These are phyloP conservation scores for Ptilorrhoa leucosticta DNA, from an alignment of 2,113 vertebrate genomes.

Conservation along the genomic window DNA sequence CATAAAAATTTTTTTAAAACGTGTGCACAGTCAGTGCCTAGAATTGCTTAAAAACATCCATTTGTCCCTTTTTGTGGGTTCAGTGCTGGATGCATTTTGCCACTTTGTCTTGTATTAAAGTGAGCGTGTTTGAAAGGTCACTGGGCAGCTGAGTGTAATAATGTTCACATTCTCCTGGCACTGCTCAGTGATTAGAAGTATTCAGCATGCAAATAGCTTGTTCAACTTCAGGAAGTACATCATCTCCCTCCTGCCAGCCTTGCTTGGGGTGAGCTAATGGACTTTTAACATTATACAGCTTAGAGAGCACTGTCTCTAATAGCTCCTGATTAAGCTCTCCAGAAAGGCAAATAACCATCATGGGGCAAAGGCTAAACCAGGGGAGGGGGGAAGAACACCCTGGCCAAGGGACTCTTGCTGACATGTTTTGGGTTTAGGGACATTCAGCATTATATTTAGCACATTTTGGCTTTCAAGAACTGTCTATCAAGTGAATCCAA, in stretches of 20 bases:
- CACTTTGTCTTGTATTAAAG: neutral
- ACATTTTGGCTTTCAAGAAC: neutral
- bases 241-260: constrained; percentile 40
- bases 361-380: neutral
- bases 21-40: neutral
- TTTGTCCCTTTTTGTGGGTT: neutral
- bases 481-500: neutral
- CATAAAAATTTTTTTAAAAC: fast-evolving
- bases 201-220: constrained; percentile 21
- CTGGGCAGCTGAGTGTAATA: neutral
- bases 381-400: neutral
- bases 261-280: constrained; percentile 46
- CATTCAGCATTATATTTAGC: constrained; percentile 22
- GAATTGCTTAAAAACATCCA: neutral
- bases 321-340: constrained; percentile 25
- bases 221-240: constrained; percentile 41
- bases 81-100: neutral
- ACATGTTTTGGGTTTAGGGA: neutral
- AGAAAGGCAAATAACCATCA: neutral
- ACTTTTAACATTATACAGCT: constrained; percentile 14
- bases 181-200: constrained; percentile 21
- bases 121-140: neutral
- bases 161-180: neutral
- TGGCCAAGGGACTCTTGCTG: neutral
- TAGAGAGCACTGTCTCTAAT: constrained; percentile 1